Evolutionary conservation across 2,888 invertebrate genomes (phyloP).

Genomic region (Apamea epomidion): DNA sequence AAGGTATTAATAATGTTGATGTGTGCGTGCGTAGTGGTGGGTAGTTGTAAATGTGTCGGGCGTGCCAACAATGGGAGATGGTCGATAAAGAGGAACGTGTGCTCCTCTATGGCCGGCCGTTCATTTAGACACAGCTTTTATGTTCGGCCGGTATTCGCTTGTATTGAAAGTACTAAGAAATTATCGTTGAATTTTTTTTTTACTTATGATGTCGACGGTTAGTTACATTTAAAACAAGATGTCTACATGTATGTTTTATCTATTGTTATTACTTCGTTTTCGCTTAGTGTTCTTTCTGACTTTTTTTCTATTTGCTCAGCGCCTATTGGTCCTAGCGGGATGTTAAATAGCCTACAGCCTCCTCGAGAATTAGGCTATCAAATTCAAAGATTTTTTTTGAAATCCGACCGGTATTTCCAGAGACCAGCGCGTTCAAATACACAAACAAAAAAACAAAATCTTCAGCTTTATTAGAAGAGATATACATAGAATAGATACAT

Average conservation of each 20-base stretch:
- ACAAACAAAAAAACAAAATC: too few species aligned
- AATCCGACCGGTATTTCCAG: neutral
- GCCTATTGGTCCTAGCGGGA: too few species aligned
- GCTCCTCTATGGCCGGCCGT: constrained; percentile 46
- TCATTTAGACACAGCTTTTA: constrained; percentile 59
- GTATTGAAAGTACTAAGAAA: constrained; percentile 35
- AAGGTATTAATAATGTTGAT: constrained; percentile 47
- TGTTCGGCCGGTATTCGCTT: constrained; percentile 52
- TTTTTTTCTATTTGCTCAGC: too few species aligned
- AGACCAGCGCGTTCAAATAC: too few species aligned
- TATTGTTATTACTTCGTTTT: too few species aligned
- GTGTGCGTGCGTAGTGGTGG: constrained; percentile 50
- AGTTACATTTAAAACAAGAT: neutral
- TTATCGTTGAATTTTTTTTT: neutral
- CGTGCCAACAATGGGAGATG: constrained; percentile 78
- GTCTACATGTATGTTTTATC: neutral
- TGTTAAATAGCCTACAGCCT: neutral
- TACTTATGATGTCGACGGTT: neutral
- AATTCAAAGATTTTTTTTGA: too few species aligned
- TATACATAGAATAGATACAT: neutral
- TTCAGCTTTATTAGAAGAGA: too few species aligned
- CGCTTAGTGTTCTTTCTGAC: too few species aligned
- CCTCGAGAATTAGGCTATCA: too few species aligned
- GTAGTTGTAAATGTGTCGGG: constrained; percentile 66
- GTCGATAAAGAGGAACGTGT: constrained; percentile 72